phyloP scores from a whole-genome alignment of 2,888 invertebrate species.

The Phymatocera aterrima region DNA sequence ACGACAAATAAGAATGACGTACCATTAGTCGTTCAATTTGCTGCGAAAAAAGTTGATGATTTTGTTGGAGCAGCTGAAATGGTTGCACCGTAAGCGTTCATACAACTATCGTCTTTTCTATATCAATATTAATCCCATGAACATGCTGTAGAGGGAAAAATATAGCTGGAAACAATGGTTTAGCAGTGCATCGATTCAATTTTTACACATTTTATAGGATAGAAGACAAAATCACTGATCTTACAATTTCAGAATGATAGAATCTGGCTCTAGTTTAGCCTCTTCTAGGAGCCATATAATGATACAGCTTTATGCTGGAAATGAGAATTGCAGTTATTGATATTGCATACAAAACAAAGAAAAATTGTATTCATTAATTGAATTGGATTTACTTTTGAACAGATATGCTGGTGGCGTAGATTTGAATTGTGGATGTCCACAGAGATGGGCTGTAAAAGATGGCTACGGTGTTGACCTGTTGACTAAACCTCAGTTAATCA shows the following conservation, averaged over 20 bases:
- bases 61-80: constrained; percentile 91
- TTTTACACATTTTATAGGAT: no score
- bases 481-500: constrained; percentile 88
- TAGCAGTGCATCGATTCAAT: background rate
- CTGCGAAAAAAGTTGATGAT: constrained; percentile 89
- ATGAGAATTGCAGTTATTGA: background rate
- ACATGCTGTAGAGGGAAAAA: background rate
- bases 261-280: no score
- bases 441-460: constrained; percentile 94
- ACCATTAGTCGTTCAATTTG: constrained; percentile 96
- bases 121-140: background rate
- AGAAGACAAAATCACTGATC: no score
- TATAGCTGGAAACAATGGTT: background rate
- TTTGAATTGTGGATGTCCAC: constrained; percentile 98
- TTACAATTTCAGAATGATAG: no score
- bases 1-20: constrained; percentile 84
- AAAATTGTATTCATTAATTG: background rate
- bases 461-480: constrained; percentile 92
- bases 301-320: background rate
- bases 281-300: no score
- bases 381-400: background rate
- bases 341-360: background rate
- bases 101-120: background rate
- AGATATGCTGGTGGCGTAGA: constrained; percentile 94
- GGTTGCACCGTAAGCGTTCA: constrained; percentile 82